phyloP scores from a whole-genome alignment of 2,888 invertebrate species.

The Acanthoscelides obtectus region DNA sequence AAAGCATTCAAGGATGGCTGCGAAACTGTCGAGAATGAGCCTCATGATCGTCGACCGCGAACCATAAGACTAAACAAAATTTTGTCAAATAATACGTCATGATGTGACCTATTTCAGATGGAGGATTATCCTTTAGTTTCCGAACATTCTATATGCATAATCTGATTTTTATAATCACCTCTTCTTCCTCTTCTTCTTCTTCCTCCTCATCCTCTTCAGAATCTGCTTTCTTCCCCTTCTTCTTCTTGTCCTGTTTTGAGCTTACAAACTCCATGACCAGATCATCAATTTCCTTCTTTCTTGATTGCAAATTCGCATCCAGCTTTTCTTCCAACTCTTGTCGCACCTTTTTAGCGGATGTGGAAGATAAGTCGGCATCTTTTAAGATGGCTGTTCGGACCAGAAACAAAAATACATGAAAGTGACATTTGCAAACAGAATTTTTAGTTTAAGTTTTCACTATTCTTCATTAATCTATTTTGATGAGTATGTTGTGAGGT shows the following conservation, averaged over 20 bases:
- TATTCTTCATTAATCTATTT: too few relatives aligned
- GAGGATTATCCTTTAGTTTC: too few relatives aligned
- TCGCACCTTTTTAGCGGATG: slow-evolving; percentile 86
- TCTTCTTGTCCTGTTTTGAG: slow-evolving; percentile 47
- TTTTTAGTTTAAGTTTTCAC: too few relatives aligned
- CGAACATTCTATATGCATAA: too few relatives aligned
- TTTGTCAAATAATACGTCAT: too few relatives aligned
- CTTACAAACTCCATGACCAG: slow-evolving; percentile 75
- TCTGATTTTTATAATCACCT: slow-evolving; percentile 48
- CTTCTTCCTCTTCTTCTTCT: slow-evolving; percentile 47
- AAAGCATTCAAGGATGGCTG: too few relatives aligned
- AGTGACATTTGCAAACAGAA: too few relatives aligned
- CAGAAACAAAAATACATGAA: slow-evolving; percentile 24
- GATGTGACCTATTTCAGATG: too few relatives aligned
- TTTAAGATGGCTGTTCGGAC: slow-evolving; percentile 69
- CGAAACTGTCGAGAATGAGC: too few relatives aligned
- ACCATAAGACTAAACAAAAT: too few relatives aligned
- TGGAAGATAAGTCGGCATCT: slow-evolving; percentile 77
- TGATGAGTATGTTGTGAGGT: too few relatives aligned
- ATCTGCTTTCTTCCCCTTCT: slow-evolving; percentile 47
- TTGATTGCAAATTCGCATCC: slow-evolving; percentile 66
- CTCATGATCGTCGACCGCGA: too few relatives aligned
- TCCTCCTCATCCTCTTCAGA: slow-evolving; percentile 47
- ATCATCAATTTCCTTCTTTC: slow-evolving; percentile 83
- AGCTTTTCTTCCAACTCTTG: slow-evolving; percentile 79